A percentile compares a stretch with the other conserved stretches of the same genome.
Evolutionary conservation across 2,888 invertebrate genomes (phyloP).

Genomic region (Neria commutata): DNA sequence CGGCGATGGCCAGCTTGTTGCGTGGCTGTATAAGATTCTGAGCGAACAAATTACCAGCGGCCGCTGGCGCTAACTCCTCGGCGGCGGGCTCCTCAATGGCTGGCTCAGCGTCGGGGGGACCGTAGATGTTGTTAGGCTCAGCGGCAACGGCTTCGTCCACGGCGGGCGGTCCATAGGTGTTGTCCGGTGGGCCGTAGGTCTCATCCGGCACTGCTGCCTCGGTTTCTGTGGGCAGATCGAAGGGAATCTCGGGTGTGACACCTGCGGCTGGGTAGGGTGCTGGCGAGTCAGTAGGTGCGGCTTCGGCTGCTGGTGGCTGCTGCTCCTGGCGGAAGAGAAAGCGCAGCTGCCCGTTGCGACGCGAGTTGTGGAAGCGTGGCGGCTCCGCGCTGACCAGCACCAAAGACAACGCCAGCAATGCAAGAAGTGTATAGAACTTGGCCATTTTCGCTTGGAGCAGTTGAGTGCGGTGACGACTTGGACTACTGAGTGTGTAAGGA

Average conservation of each 20-base stretch:
- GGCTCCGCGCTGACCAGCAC: conserved; percentile 35
- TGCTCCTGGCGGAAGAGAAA: conserved; percentile 46
- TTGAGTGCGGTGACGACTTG: no score
- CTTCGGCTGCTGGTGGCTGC: conserved; percentile 31
- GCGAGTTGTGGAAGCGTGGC: conserved; percentile 38
- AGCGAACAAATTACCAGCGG: conserved; percentile 28
- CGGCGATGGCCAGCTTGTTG: conserved; percentile 22
- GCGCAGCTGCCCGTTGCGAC: no score
- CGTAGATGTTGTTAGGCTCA: conserved; percentile 42
- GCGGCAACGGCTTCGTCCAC: neutral
- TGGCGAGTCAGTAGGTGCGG: conserved; percentile 32
- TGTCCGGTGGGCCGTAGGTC: conserved; percentile 43
- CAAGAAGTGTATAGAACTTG: conserved; percentile 30
- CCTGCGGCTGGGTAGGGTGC: conserved; percentile 52
- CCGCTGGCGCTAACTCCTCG: conserved; percentile 8
- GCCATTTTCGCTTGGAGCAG: no score
- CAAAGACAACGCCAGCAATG: conserved; percentile 37
- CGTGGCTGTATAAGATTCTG: conserved; percentile 44
- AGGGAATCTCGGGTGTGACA: conserved; percentile 48
- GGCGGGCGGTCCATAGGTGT: conserved; percentile 39
- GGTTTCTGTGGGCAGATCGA: conserved; percentile 47
- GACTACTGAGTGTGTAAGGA: conserved; percentile 25
- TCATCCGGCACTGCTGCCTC: conserved; percentile 37
- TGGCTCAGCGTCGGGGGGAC: conserved; percentile 29
- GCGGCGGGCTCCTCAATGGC: conserved; percentile 33